Percentiles rank a stretch among this genome's conserved stretches.
These are phyloP conservation scores for Tinamus guttatus DNA, from an alignment of 2,113 vertebrate genomes.

Conservation along the genomic window DNA sequence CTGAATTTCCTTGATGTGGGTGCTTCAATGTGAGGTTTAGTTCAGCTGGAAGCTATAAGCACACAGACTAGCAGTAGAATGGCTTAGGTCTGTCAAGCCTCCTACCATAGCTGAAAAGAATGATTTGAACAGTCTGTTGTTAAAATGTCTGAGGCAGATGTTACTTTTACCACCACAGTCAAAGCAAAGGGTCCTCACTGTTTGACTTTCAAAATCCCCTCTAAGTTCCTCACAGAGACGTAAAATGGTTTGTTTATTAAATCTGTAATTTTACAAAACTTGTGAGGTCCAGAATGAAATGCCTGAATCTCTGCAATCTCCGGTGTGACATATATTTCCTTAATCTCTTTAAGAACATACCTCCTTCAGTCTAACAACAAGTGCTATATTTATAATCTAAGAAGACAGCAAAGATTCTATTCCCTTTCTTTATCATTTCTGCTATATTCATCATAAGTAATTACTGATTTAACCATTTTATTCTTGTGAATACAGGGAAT, in stretches of 20 bases:
- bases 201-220: constrained; percentile 80
- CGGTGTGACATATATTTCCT: constrained; percentile 17
- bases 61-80: constrained; percentile 12
- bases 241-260: constrained; percentile 80
- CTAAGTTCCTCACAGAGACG: constrained; percentile 77
- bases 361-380: constrained; percentile 40
- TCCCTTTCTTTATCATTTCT: neutral
- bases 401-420: neutral
- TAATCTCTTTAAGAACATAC: constrained; percentile 58
- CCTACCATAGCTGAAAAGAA: constrained; percentile 52
- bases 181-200: constrained; percentile 75
- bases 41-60: constrained; percentile 18
- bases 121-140: constrained; percentile 75
- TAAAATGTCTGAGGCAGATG: constrained; percentile 74
- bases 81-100: constrained; percentile 67
- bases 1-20: neutral
- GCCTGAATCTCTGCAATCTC: neutral
- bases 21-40: constrained; percentile 27
- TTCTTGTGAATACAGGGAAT: neutral
- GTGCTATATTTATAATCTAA: neutral
- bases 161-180: constrained; percentile 79
- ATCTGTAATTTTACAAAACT: constrained; percentile 70
- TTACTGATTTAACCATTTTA: neutral
- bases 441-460: neutral
- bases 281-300: constrained; percentile 73